Conservation (phyloP, 2,797 vertebrate genomes). For the Mastacembelus armatus region DNA sequence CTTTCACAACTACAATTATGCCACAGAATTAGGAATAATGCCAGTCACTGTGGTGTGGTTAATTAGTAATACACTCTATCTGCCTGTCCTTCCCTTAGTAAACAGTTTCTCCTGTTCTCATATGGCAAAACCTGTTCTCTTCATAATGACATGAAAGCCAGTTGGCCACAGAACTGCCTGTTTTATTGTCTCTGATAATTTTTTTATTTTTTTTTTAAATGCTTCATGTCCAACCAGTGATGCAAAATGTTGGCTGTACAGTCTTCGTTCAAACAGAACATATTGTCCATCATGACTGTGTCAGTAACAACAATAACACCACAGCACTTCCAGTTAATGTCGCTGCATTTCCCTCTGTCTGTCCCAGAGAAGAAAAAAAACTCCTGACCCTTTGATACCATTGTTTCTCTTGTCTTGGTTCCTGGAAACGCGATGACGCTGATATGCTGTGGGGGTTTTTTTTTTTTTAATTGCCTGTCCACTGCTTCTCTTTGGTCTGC, state of each 20-base stretch:
- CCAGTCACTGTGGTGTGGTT: not conserved
- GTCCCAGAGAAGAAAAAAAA: constrained; percentile 64
- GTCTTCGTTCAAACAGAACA: constrained; percentile 1
- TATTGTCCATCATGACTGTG: constrained; percentile 47
- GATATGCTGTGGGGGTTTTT: constrained; percentile 3
- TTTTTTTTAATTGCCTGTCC: constrained; percentile 1
- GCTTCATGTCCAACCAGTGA: not conserved
- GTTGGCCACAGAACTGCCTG: not conserved
- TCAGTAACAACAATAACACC: constrained; percentile 37
- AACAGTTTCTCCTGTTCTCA: constrained; percentile 6
- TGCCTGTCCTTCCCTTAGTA: not conserved
- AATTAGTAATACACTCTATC: not conserved
- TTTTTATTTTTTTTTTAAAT: constrained; percentile 4
- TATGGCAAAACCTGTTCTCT: constrained; percentile 16
- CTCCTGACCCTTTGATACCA: constrained; percentile 73
- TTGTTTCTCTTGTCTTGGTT: constrained; percentile 63
- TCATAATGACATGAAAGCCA: constrained; percentile 16
- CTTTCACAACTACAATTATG: too few species aligned
- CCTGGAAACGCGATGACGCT: constrained; percentile 24
- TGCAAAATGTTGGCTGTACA: constrained; percentile 16
- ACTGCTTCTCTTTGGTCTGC: not conserved
- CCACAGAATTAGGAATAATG: not conserved
- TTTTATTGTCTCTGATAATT: not conserved
- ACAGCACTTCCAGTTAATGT: constrained; percentile 38
- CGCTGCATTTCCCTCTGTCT: constrained; percentile 31